These are phyloP conservation scores for Andinoacara biseriatus DNA, from an alignment of 2,113 vertebrate species.

Conservation along the genomic window DNA sequence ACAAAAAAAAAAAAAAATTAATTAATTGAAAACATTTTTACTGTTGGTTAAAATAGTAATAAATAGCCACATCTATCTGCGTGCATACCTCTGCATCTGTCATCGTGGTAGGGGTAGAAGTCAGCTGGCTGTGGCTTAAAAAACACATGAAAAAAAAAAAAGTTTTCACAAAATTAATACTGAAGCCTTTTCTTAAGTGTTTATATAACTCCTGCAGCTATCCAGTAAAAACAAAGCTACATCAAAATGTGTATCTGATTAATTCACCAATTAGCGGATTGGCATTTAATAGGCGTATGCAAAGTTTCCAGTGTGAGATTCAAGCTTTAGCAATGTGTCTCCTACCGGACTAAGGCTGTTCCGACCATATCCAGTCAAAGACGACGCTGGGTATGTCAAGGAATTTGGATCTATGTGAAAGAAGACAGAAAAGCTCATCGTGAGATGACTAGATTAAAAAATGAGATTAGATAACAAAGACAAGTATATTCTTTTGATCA, in stretches of 20 bases:
- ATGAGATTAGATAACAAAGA: not conserved
- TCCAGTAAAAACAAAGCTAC: not conserved
- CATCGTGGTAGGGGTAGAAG: constrained; percentile 87
- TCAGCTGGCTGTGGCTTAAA: constrained; percentile 87
- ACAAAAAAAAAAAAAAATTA: not conserved
- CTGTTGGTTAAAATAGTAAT: not conserved
- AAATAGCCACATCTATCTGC: not conserved
- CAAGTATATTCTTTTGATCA: not conserved
- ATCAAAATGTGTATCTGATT: not conserved
- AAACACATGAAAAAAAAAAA: not conserved
- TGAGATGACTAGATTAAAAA: not conserved
- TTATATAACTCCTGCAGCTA: not conserved
- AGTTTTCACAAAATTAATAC: not conserved
- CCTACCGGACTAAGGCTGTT: constrained; percentile 89
- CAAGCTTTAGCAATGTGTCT: not conserved
- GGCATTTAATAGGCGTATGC: not conserved
- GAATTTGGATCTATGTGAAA: constrained; percentile 79
- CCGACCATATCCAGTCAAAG: constrained; percentile 88
- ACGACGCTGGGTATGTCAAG: constrained; percentile 84
- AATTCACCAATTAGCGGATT: not conserved
- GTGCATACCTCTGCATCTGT: constrained; percentile 85
- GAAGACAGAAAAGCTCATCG: constrained; percentile 40
- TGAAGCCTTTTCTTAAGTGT: not conserved
- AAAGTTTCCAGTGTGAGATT: not conserved
- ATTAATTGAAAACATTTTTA: constrained; percentile 22